Base-by-base conservation (phyloP, 2,113 vertebrate genomes). In the Pelvicachromis taeniatus region DNA sequence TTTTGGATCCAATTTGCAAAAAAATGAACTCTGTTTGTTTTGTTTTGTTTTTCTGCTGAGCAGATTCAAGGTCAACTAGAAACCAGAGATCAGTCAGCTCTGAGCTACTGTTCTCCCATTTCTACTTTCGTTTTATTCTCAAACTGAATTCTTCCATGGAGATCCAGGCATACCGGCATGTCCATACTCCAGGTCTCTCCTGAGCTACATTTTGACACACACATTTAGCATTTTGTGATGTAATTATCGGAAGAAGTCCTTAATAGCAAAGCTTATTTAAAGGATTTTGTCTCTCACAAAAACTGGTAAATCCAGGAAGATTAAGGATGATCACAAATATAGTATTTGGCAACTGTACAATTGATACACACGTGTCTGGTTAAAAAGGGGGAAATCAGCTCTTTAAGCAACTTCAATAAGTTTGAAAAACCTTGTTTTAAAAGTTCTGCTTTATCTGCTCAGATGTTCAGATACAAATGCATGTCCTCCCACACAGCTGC, bases 1-100 rank as follows among this genome's bases (percentile, higher is more conserved):
- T 29, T 75, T 75, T 75, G 42, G 68, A 50, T 50, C 42, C 68
- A 75, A 26, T 75, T 31, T 75, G 23, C 68, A 50, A 8, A 48
- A n/a, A 13, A 13, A 2, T 75, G 2, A 50, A 75, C 68, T 54
- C 6, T 13, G 59, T 63, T 63, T 61, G 58, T 63, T 63, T 63
- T 61, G 54, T 59, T 35, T 33, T 38, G 17, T 63, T 63, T 38
- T 63, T 7, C 59, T 50, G 26, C 10, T 75, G 42, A 75, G 42
- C 17, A 31, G 59, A 38, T 38, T 63, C 16, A 17, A 50, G 68
- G 42, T 50, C 42, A 75, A 31, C 42, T 31, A 10, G 4, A 13
- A 31, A 75, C 68, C 68, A 19, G 42, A 50, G 68, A 50, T 31
- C 68, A 75, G 68, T 8, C 50, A 33, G 29, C 40, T 48, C 68